Conservation (phyloP, 2,888 invertebrate species). For the Pristionchus mayeri region DNA sequence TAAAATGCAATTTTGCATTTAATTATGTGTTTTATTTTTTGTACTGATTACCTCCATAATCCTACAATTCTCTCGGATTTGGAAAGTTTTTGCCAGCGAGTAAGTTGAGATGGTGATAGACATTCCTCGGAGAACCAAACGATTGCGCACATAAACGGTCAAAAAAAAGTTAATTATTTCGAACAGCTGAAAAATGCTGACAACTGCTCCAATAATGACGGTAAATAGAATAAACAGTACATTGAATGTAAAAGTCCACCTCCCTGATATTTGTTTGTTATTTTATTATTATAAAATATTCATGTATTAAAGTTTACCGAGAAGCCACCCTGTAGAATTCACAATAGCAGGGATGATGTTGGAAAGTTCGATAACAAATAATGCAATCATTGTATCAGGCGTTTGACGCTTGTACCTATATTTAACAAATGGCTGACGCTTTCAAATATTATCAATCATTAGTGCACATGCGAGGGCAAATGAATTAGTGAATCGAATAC, state of each 20-base stretch:
- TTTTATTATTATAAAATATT: too few relatives aligned
- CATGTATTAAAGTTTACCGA: neutral
- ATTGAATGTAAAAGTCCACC: neutral
- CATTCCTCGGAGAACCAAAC: neutral
- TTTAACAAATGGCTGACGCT: too few relatives aligned
- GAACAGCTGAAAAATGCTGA: neutral
- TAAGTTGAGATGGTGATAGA: neutral
- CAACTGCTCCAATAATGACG: neutral
- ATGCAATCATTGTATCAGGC: neutral
- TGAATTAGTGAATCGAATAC: too few relatives aligned
- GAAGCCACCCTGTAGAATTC: neutral
- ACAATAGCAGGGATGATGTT: neutral
- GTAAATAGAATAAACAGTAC: neutral
- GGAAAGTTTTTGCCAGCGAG: neutral
- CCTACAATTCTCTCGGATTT: neutral
- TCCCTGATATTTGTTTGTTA: neutral
- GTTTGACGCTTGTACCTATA: neutral
- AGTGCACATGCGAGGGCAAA: too few relatives aligned
- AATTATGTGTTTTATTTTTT: too few relatives aligned
- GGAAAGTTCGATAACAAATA: neutral
- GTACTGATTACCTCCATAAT: neutral
- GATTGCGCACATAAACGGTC: neutral
- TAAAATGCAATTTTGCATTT: too few relatives aligned
- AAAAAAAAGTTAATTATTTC: neutral
- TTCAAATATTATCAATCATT: too few relatives aligned